Evolutionary conservation across 1,140 invertebrate species (phyloP), one percentile per base, ranked within the genome.

Genomic region (Aethina tumida): DNA sequence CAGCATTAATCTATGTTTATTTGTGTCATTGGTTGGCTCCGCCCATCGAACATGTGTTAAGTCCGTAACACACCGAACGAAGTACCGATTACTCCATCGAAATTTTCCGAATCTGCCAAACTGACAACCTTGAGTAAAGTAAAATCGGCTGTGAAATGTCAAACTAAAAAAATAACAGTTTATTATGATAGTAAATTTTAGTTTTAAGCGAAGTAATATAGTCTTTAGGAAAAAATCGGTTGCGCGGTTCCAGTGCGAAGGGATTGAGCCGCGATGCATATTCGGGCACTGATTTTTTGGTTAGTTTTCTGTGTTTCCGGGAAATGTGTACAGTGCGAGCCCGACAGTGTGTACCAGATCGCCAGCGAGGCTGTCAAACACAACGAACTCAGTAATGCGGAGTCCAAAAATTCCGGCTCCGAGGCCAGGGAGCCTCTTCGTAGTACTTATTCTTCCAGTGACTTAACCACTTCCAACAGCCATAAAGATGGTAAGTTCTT

Each of bases 91-190:
- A 19, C 18, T 18, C 27, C 36, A 17, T 26, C 25, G 16, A 29
- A 29, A 19, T 28, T 17, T 10, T 14, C 13, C 10, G 25, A 18
- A 16, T 13, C 10, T 28, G 13, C 15, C 18, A 35, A 35, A 25
- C 24, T 35, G 12, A 15, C 21, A 39, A 39, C 41, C 35, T 43
- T 39, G 35, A 37, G 17, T 22, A 24, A 39, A 21, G 39, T 30
- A 36, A 38, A 47, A 35, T 43, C 38, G 40, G 39, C 41, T 44
- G 42, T 41, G 44, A 52, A 50, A 50, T 52, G 50, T 52, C 50
- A 50, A 47, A 40, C 19, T 47, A 43, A 52, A 51, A 41, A 35
- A 46, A 39, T 46, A 19, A 40, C 35, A 27, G 43, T 45, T 41
- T 51, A 51, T 47, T 45, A 51, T 51, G 43, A 30, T 52, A 37